phyloP scores from a whole-genome alignment of 2,888 invertebrate species.

The Meiosimyza platycephala region DNA sequence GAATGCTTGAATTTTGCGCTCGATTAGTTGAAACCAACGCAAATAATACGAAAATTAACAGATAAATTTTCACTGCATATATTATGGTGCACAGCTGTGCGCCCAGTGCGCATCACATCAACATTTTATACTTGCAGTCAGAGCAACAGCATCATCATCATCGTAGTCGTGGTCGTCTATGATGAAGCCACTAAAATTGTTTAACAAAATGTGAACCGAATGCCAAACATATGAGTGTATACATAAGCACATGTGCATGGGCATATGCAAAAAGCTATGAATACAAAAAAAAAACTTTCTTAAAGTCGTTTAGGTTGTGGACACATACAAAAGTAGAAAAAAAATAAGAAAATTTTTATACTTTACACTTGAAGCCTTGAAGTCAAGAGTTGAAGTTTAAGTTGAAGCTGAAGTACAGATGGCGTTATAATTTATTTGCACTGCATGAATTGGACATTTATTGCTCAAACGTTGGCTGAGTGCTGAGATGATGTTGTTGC shows the following conservation, averaged over 20 bases:
- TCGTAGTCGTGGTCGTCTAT: too few relatives aligned
- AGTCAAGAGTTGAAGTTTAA: neutral
- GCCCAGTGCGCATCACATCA: too few relatives aligned
- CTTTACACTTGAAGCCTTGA: neutral
- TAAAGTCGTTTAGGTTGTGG: too few relatives aligned
- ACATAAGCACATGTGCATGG: neutral
- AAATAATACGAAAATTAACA: too few relatives aligned
- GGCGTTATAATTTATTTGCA: constrained; percentile 40
- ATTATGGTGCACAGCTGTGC: too few relatives aligned
- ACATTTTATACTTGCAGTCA: too few relatives aligned
- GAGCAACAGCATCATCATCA: too few relatives aligned
- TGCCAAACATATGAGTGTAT: constrained; percentile 14
- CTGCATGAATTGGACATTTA: constrained; percentile 40
- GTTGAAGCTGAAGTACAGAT: neutral
- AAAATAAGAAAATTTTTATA: too few relatives aligned
- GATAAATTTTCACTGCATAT: too few relatives aligned
- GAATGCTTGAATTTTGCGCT: too few relatives aligned
- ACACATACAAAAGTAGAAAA: too few relatives aligned
- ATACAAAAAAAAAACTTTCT: neutral
- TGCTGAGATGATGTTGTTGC: neutral
- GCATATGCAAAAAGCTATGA: neutral
- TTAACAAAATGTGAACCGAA: constrained; percentile 30
- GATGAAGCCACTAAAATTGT: constrained; percentile 29
- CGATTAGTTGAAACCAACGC: too few relatives aligned
- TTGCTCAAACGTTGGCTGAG: constrained; percentile 31